Evolutionary conservation across 1,140 invertebrate species (phyloP).

Genomic region (Acyrthosiphon pisum): DNA sequence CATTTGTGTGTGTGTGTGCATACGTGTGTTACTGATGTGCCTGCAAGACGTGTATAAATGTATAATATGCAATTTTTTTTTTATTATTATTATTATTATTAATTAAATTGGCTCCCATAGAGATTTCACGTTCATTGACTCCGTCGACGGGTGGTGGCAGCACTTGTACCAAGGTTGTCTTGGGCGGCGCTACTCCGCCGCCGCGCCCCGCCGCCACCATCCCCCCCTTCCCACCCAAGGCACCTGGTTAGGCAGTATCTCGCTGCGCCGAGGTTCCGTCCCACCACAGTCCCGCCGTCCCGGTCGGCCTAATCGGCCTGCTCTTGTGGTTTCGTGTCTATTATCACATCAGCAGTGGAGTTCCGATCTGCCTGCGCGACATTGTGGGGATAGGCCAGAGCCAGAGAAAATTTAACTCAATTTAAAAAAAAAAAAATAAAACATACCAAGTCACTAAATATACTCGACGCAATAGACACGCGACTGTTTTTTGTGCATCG

Average conservation of each 20-base stretch:
- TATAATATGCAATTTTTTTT: conserved; percentile 28
- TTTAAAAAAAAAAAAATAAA: conserved; percentile 36
- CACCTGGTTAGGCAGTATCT: conserved; percentile 12
- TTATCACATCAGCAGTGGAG: conserved; percentile 27
- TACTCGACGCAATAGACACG: conserved; percentile 54
- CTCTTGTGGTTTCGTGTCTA: not conserved
- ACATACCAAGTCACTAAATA: conserved; percentile 47
- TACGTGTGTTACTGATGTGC: not conserved
- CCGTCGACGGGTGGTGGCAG: conserved; percentile 45
- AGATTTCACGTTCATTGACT: conserved; percentile 54
- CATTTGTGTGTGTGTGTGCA: not conserved
- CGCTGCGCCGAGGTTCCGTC: not conserved
- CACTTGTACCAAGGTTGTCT: conserved; percentile 53
- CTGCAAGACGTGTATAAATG: not conserved
- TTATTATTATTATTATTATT: conserved; percentile 37
- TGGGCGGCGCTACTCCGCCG: conserved; percentile 34
- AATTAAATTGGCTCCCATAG: conserved; percentile 32
- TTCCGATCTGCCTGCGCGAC: conserved; percentile 30
- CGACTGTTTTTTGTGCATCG: conserved; percentile 30
- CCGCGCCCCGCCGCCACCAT: not conserved
- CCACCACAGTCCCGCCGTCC: not conserved
- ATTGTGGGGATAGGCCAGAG: conserved; percentile 54
- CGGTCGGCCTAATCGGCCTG: conserved; percentile 6
- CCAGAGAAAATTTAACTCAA: conserved; percentile 49
- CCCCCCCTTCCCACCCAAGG: not conserved